Percentiles rank a stretch among this genome's conserved stretches.
phyloP scores from a whole-genome alignment of 1,140 invertebrate genomes.

The Pseudomyrmex dendroicus region DNA sequence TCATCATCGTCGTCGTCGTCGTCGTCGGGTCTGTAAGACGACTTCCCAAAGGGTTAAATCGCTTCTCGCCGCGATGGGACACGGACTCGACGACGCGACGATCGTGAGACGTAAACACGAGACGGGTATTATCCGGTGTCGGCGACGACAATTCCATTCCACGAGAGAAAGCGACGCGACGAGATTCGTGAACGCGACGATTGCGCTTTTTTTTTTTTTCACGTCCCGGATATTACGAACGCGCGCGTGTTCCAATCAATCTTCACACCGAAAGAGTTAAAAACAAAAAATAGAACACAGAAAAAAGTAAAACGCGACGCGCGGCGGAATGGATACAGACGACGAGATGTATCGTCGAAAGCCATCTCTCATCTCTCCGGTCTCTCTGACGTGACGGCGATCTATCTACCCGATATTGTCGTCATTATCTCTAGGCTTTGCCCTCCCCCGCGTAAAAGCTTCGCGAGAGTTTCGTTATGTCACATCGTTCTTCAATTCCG shows the following conservation, averaged over 20 bases:
- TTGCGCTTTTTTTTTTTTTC: constrained; percentile 3
- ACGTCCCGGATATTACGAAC: constrained; percentile 26
- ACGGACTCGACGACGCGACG: background rate
- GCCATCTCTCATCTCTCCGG: constrained; percentile 26
- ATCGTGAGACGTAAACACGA: constrained; percentile 29
- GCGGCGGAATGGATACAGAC: constrained; percentile 5
- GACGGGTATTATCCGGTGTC: constrained; percentile 51
- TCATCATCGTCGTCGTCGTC: background rate
- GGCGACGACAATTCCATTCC: constrained; percentile 33
- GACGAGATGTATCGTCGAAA: background rate
- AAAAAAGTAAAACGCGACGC: background rate
- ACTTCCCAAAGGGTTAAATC: constrained; percentile 21
- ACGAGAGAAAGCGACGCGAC: constrained; percentile 37
- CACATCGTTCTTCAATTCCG: constrained; percentile 16
- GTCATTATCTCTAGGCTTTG: background rate
- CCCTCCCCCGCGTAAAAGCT: background rate
- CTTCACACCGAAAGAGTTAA: background rate
- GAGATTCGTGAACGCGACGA: background rate
- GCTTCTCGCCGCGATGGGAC: background rate
- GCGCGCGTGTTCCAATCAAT: constrained; percentile 23
- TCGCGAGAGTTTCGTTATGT: background rate
- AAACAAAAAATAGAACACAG: background rate
- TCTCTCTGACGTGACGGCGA: constrained; percentile 1
- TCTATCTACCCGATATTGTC: constrained; percentile 34
- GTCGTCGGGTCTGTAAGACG: background rate